Base-by-base conservation (phyloP, 2,888 invertebrate species). In the Chalcis sispes region DNA sequence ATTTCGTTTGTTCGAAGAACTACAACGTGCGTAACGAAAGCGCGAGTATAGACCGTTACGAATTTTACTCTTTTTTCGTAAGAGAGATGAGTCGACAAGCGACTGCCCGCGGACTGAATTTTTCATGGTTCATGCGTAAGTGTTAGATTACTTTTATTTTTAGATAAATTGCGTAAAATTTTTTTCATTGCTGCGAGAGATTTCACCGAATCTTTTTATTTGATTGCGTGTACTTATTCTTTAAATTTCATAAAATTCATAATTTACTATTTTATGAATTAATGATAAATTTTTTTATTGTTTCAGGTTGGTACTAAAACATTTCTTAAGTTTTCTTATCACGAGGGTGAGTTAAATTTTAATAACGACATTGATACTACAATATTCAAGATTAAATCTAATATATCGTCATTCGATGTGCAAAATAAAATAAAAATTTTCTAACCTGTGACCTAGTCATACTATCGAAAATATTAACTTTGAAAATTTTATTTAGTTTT, bases 271-370 rank as follows among this genome's bases (percentile, higher is more conserved):
- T 29, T 15, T 27, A 2, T n/a, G n/a, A 5, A 29, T 27, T 29
- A 56, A 56, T 56, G 8, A 1, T 56, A 29, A n/a, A 29, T 56
- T 56, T 56, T 32, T 56, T 5, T 56, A 18, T 32, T 56, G 56
- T 56, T 56, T 0, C 56, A 56, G 56, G 56, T 56, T 18, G 32
- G 7, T 0, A 3, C 32, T 32, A 1, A 3, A 32, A 56, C 0
- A 32, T 32, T 15, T 3, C n/a, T 29, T 18, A 23, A 15, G n/a
- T n/a, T n/a, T n/a, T n/a, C n/a, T n/a, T n/a, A n/a, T n/a, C n/a
- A n/a, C n/a, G n/a, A n/a, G n/a, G n/a, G n/a, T n/a, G n/a, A n/a
- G n/a, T n/a, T n/a, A n/a, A n/a, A n/a, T n/a, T n/a, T n/a, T n/a
- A n/a, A n/a, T n/a, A n/a, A n/a, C n/a, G n/a, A n/a, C n/a, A n/a